A percentile compares a stretch with the other conserved stretches of the same genome.
phyloP scores from a whole-genome alignment of 1,140 invertebrate species.

The Marisa cornuarietis region DNA sequence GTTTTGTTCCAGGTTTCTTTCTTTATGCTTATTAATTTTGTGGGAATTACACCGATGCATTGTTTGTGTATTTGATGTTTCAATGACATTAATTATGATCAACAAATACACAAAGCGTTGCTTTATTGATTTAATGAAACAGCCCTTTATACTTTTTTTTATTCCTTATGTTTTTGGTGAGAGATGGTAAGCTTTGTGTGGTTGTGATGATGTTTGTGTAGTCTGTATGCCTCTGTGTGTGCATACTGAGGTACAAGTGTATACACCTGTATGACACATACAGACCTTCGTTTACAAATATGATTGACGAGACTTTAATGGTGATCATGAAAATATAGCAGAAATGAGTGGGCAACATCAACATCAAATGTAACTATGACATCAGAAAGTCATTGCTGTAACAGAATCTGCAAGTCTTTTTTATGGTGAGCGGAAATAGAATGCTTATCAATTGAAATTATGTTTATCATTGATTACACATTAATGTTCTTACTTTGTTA shows the following conservation, averaged over 20 bases:
- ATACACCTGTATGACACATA: background rate
- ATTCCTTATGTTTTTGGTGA: background rate
- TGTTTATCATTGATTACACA: too few species aligned
- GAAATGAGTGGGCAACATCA: too few species aligned
- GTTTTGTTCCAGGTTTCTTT: background rate
- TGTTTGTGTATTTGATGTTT: conserved; percentile 1
- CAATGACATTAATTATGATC: background rate
- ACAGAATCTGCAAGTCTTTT: too few species aligned
- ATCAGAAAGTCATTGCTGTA: too few species aligned
- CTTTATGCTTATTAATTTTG: background rate
- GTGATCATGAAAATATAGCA: too few species aligned
- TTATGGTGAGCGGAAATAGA: too few species aligned
- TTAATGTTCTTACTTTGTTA: too few species aligned
- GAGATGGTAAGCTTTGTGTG: background rate
- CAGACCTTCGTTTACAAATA: too few species aligned
- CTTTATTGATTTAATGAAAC: background rate
- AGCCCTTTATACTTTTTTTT: background rate
- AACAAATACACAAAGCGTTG: background rate
- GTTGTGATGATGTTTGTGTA: background rate
- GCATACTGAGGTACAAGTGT: background rate
- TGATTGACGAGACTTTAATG: too few species aligned
- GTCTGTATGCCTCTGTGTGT: background rate
- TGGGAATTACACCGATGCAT: background rate
- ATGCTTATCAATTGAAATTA: too few species aligned
- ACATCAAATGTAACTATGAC: too few species aligned